Evolutionary conservation across 2,113 vertebrate genomes (phyloP), one percentile per base, ranked within the genome.

Genomic region (Siniperca chuatsi): DNA sequence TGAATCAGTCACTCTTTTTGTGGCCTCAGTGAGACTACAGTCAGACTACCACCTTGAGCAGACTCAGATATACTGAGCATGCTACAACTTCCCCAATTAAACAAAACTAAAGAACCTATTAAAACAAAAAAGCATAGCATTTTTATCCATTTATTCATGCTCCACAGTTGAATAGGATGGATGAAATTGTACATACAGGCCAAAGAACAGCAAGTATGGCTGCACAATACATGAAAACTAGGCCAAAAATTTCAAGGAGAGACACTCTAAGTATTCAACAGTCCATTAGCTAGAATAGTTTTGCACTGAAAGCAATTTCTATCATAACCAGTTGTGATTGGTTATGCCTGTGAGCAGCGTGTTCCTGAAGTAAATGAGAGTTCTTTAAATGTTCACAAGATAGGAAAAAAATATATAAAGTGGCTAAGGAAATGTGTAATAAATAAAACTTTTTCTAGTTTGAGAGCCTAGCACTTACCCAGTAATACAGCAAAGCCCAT

Each of bases 401-500:
- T 4, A 61, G 52, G 12, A 44, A 65, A 23, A 37, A 68, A 67
- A 23, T 54, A n/a, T 29, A 2, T 4, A 3, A n/a, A 16, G 42
- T 52, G 58, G 35, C 6, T 10, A 44, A 12, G 10, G 35, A 62
- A 54, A 54, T 35, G 16, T 35, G 6, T 16, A 68, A 25, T 25
- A 15, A 15, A 52, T 33, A 8, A 29, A 29, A 29, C 9, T 7
- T 64, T n/a, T 52, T 35, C 40, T 75, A 4, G 20, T 37, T 18
- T 52, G 33, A 20, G 29, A 50, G 8, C 16, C 48, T 13, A 48
- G 54, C 18, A 58, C 96, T 97, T 87, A 99, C 98, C 97, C 46
- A 98, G 91, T 52, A 98, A 92, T 23, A 97, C 86, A 0, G 96
- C 97, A 54, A 99, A 98, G 74, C 98, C 98, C 95, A 96, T 89